phyloP scores from a whole-genome alignment of 1,140 invertebrate genomes.

The Planococcus citri region DNA sequence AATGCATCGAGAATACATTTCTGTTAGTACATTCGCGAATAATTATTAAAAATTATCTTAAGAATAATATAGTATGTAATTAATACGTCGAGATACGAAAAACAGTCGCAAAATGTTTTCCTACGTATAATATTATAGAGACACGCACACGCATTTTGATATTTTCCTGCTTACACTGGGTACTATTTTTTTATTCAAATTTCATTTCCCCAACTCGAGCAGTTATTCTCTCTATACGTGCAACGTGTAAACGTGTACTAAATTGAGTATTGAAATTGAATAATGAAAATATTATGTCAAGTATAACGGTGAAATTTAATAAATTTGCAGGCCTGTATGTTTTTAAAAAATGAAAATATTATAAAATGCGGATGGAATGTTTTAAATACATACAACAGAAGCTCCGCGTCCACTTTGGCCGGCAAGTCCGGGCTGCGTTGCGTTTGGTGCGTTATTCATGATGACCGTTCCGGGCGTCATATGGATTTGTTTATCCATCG shows the following conservation, averaged over 20 bases:
- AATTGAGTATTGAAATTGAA: not conserved
- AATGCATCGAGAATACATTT: too few relatives aligned
- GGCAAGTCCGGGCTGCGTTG: conserved; percentile 52
- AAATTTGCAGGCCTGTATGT: not conserved
- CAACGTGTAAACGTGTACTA: conserved; percentile 10
- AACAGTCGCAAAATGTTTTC: too few relatives aligned
- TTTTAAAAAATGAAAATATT: not conserved
- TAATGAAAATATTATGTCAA: not conserved
- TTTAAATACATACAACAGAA: conserved; percentile 58
- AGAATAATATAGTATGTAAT: too few relatives aligned
- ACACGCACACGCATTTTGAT: too few relatives aligned
- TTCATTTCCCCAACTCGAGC: too few relatives aligned
- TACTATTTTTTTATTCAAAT: too few relatives aligned
- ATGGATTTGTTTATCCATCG: conserved; percentile 52
- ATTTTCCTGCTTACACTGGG: too few relatives aligned
- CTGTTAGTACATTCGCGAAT: too few relatives aligned
- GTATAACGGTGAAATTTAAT: not conserved
- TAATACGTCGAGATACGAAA: too few relatives aligned
- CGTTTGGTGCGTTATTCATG: conserved; percentile 29
- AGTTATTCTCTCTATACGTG: not conserved
- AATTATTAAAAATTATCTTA: too few relatives aligned
- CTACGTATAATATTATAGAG: too few relatives aligned
- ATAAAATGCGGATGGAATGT: not conserved
- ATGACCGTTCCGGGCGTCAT: conserved; percentile 32
- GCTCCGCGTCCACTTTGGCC: conserved; percentile 74